phyloP scores from a whole-genome alignment of 2,113 vertebrate genomes.

The Australoheros scitulus region DNA sequence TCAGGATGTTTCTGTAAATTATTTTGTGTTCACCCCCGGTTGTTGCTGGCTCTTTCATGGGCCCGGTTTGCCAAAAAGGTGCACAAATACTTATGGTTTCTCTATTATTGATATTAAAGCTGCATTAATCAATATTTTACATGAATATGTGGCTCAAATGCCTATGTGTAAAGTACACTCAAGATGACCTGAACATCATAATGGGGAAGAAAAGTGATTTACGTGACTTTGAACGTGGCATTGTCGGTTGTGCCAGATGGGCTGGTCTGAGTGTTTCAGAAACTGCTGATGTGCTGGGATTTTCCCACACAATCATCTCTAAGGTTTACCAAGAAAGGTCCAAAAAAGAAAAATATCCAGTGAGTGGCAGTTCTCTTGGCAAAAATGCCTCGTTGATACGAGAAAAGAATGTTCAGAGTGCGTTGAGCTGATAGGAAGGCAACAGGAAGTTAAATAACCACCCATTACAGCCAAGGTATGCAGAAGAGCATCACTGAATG shows the following conservation, averaged over 20 bases:
- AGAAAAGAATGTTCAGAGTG: not conserved
- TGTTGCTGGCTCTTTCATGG: too few species aligned
- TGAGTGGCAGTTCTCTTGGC: not conserved
- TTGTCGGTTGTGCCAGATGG: not conserved
- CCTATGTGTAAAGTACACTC: not conserved
- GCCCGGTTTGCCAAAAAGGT: too few species aligned
- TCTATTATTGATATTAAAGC: not conserved
- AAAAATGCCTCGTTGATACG: not conserved
- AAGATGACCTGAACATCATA: not conserved
- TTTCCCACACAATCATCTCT: not conserved
- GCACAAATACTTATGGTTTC: not conserved
- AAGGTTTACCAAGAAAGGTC: not conserved
- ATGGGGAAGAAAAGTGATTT: not conserved
- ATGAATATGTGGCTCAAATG: not conserved
- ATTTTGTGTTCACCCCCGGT: not conserved
- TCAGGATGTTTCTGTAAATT: not conserved
- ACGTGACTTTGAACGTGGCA: not conserved
- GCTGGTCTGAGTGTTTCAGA: not conserved
- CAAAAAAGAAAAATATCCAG: not conserved
- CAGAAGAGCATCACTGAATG: too few species aligned
- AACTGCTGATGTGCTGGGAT: not conserved
- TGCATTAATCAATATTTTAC: not conserved
- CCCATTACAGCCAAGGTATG: too few species aligned
- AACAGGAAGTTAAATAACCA: not conserved
- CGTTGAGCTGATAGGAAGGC: not conserved